A percentile compares a stretch with the other conserved stretches of the same genome.
phyloP scores from a whole-genome alignment of 2,113 vertebrate genomes.

The Misgurnus anguillicaudatus region DNA sequence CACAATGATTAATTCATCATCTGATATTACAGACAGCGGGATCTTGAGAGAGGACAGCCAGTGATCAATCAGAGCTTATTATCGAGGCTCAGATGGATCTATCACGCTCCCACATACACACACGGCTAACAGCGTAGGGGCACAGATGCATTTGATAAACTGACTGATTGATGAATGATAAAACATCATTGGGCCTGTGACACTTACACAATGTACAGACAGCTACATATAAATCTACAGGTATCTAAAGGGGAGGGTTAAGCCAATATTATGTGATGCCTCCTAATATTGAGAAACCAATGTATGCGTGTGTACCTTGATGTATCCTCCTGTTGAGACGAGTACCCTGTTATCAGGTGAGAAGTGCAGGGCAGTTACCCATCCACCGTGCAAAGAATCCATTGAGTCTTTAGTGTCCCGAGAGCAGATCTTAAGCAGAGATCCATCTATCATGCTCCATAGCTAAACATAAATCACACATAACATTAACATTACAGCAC shows the following conservation, averaged over 20 bases:
- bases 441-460: conserved; percentile 80
- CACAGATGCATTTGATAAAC: conserved; percentile 22
- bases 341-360: conserved; percentile 84
- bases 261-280: too few relatives aligned
- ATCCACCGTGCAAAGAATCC: conserved; percentile 86
- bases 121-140: conserved; percentile 20
- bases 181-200: conserved; percentile 13
- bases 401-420: conserved; percentile 77
- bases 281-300: too few relatives aligned
- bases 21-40: conserved; percentile 13
- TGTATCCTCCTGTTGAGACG: conserved; percentile 87
- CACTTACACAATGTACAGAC: conserved; percentile 23
- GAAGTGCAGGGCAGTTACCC: conserved; percentile 93
- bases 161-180: conserved; percentile 4
- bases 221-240: background rate
- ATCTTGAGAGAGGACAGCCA: conserved; percentile 32
- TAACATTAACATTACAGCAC: too few relatives aligned
- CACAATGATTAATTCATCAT: conserved; percentile 37
- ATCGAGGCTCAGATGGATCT: conserved; percentile 50
- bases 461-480: conserved; percentile 73
- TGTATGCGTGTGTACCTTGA: conserved; percentile 78
- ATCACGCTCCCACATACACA: conserved; percentile 47
- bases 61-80: conserved; percentile 62
- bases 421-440: conserved; percentile 81
- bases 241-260: too few relatives aligned